A percentile compares a stretch with the other conserved stretches of the same genome.
phyloP scores from a whole-genome alignment of 2,888 invertebrate species.

The Sminthurinus aureus region DNA sequence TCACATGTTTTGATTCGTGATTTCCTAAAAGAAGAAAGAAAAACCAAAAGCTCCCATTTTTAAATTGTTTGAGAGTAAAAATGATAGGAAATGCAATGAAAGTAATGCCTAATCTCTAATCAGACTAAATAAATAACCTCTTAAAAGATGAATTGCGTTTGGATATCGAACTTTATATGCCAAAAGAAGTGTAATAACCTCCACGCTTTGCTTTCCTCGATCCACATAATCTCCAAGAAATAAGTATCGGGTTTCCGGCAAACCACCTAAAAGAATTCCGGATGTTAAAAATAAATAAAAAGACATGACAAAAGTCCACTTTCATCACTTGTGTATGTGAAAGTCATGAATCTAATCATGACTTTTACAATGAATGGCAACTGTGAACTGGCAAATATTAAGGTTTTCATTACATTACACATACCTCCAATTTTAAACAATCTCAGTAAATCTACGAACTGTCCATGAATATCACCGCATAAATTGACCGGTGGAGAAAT shows the following conservation, averaged over 20 bases:
- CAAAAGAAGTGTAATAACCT: conserved; percentile 34
- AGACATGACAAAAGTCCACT: no score
- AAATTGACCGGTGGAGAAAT: conserved; percentile 24
- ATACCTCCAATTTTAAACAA: conserved; percentile 12
- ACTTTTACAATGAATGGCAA: no score
- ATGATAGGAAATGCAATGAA: no score
- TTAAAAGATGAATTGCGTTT: conserved; percentile 20
- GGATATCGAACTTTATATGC: conserved; percentile 37
- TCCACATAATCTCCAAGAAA: conserved; percentile 43
- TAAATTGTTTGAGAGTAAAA: no score
- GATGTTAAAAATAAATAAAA: no score
- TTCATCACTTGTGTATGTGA: no score
- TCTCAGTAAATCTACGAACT: conserved; percentile 31
- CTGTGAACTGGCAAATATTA: no score
- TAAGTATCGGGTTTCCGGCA: conserved; percentile 28
- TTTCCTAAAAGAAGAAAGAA: conserved; percentile 20
- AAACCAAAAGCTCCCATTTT: background rate
- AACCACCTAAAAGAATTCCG: background rate
- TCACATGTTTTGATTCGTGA: conserved; percentile 34
- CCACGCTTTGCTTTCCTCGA: conserved; percentile 34
- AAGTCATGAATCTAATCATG: no score
- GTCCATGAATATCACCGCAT: conserved; percentile 40
- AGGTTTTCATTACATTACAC: no score
- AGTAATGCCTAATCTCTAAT: background rate
- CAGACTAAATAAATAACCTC: background rate